Conservation (phyloP, 2,797 vertebrate species). For the Morus bassanus region DNA sequence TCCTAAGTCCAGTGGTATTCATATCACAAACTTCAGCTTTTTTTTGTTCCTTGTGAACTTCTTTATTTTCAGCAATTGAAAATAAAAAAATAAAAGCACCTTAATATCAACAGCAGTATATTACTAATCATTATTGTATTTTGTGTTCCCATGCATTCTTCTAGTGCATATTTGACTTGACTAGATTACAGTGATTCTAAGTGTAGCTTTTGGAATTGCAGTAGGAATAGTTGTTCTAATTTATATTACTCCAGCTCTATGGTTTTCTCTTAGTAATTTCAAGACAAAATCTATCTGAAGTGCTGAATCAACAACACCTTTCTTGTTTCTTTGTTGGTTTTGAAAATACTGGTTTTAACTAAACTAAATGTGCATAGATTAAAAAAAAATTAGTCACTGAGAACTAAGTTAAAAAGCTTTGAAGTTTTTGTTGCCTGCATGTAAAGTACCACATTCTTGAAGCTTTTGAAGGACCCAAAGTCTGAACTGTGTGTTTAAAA, state of each 20-base stretch:
- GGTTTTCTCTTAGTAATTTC: not conserved
- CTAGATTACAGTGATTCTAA: not conserved
- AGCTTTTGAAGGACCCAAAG: not conserved
- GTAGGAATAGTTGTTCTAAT: not conserved
- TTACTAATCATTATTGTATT: not conserved
- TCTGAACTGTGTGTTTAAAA: not conserved
- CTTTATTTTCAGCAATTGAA: not conserved
- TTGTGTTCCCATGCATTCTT: not conserved
- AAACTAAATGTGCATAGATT: not conserved
- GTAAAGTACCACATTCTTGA: not conserved
- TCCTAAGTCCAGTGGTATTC: not conserved
- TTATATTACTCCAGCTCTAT: not conserved
- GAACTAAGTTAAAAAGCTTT: not conserved
- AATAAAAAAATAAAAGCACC: not conserved
- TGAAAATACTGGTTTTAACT: not conserved
- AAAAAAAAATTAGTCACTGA: not conserved
- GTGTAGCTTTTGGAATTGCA: not conserved
- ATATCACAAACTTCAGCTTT: not conserved
- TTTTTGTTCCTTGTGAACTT: not conserved
- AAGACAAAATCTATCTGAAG: not conserved
- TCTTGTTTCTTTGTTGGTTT: not conserved
- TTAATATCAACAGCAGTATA: not conserved
- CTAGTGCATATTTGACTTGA: not conserved
- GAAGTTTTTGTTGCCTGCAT: not conserved
- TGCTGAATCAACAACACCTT: not conserved